Conservation (phyloP, 2,888 invertebrate species). For the Oligia fasciuncula region DNA sequence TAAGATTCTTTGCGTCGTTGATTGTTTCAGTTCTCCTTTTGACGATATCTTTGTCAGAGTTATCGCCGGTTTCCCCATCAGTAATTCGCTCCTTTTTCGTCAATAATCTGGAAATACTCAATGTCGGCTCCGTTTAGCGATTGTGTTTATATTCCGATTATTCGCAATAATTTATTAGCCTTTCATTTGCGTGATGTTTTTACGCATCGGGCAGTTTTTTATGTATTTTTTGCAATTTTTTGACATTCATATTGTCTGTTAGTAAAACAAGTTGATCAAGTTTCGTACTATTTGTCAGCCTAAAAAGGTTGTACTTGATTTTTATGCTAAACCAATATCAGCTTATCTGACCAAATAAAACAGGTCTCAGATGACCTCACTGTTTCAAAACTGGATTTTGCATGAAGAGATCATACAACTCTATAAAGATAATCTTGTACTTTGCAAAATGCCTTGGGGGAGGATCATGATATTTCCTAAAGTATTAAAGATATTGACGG, state of each 20-base stretch:
- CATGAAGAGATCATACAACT: conserved; percentile 32
- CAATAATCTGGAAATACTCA: conserved; percentile 38
- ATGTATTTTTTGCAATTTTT: conserved; percentile 6
- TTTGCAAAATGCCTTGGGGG: conserved; percentile 16
- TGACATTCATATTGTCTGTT: background rate
- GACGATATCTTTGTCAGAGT: background rate
- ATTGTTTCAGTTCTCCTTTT: conserved; percentile 7
- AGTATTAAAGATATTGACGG: conserved; percentile 39
- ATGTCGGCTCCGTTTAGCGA: conserved; percentile 27
- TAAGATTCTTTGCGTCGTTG: no score
- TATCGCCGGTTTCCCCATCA: background rate
- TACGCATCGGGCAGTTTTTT: background rate
- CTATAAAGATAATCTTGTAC: conserved; percentile 16
- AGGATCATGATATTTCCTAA: conserved; percentile 18
- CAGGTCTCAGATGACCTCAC: conserved; percentile 17
- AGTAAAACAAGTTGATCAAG: conserved; percentile 13
- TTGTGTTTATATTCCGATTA: conserved; percentile 44
- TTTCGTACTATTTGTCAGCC: background rate
- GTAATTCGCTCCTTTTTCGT: conserved; percentile 17
- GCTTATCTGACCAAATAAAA: conserved; percentile 26
- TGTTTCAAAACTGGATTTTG: conserved; percentile 26
- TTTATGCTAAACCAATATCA: conserved; percentile 27
- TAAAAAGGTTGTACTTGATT: conserved; percentile 15
- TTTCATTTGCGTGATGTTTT: conserved; percentile 22
- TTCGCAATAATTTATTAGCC: conserved; percentile 35